phyloP scores from a whole-genome alignment of 2,797 vertebrate species.

The Hafferia zeledoni region DNA sequence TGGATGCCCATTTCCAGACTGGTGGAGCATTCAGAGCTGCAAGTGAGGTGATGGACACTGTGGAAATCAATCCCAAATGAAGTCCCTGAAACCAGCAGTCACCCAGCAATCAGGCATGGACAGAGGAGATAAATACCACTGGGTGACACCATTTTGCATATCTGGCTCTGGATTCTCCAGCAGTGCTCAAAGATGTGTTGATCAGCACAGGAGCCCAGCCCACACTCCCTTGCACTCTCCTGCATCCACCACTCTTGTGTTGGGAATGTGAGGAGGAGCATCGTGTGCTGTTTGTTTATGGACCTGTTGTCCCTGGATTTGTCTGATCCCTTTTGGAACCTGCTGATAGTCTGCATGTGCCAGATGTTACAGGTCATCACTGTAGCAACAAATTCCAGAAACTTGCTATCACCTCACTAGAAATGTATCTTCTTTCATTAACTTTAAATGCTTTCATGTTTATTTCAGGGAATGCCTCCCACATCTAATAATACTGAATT shows the following conservation, averaged over 20 bases:
- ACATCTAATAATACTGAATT: neutral
- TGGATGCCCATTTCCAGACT: neutral
- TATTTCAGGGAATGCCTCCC: neutral
- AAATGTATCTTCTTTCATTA: neutral
- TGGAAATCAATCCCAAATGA: neutral
- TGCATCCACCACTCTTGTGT: neutral
- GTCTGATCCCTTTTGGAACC: neutral
- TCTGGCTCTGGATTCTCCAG: neutral
- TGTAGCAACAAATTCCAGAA: conserved; percentile 18
- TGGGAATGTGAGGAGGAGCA: neutral
- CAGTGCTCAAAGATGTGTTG: neutral
- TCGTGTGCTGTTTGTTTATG: neutral
- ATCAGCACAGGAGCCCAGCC: neutral
- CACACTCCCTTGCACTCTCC: neutral
- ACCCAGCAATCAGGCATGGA: neutral
- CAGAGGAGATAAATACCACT: neutral
- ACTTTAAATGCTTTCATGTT: neutral
- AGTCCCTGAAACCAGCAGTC: neutral
- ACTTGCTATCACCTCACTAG: neutral
- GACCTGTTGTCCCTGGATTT: neutral
- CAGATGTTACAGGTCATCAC: conserved; percentile 3
- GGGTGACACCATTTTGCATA: accelerated
- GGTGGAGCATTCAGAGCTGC: neutral
- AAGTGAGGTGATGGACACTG: neutral
- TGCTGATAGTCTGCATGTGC: neutral